phyloP scores from a whole-genome alignment of 2,888 invertebrate species.

The Periphyllus acericola region DNA sequence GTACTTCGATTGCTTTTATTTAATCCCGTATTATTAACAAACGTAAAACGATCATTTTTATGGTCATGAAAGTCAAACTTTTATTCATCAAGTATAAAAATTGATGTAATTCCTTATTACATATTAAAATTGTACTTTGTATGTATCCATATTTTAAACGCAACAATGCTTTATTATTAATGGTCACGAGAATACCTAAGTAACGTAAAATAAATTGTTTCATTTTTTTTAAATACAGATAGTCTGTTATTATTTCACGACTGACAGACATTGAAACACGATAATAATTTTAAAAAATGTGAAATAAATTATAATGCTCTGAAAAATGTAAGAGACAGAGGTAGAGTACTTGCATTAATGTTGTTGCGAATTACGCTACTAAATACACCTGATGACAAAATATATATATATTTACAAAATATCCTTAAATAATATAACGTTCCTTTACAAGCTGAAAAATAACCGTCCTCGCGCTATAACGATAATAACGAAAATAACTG shows the following conservation, averaged over 20 bases:
- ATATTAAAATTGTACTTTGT: neutral
- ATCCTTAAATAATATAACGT: neutral
- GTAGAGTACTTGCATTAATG: neutral
- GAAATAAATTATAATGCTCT: neutral
- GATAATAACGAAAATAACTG: neutral
- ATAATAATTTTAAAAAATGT: neutral
- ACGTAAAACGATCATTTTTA: neutral
- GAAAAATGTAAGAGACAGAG: neutral
- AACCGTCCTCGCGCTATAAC: neutral
- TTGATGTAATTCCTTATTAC: neutral
- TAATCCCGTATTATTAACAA: neutral
- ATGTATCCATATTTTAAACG: neutral
- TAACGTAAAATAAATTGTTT: no score
- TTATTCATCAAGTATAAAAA: neutral
- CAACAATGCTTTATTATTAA: neutral
- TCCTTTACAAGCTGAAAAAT: neutral
- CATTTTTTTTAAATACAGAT: neutral
- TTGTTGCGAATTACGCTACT: neutral
- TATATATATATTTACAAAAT: neutral
- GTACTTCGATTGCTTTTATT: neutral
- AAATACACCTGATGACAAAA: conserved; percentile 14
- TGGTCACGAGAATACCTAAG: neutral
- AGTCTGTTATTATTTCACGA: neutral
- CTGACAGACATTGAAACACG: neutral
- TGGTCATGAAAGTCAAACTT: neutral